Evolutionary conservation across 2,113 vertebrate species (phyloP).

Genomic region (Puntigrus tetrazona): DNA sequence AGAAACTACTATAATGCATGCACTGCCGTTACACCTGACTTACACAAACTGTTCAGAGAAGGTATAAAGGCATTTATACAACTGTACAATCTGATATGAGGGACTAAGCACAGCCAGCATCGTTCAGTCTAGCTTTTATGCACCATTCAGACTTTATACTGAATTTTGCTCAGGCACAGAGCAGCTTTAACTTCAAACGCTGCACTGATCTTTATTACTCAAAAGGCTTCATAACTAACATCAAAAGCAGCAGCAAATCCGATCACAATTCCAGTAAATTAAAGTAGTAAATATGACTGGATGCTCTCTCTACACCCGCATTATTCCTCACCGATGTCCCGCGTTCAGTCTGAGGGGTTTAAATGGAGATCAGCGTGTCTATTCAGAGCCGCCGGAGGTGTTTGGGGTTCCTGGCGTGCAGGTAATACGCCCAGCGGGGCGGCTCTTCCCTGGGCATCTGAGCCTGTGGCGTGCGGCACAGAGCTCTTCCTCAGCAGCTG

Average conservation of each 20-base stretch:
- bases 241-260: neutral
- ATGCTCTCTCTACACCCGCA: neutral
- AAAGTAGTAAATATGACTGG: neutral
- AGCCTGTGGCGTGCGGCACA: neutral
- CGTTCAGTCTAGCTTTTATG: no score
- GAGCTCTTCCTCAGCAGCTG: constrained; percentile 53
- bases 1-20: no score
- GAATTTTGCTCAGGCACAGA: no score
- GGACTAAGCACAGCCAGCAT: no score
- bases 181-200: no score
- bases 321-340: neutral
- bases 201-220: neutral
- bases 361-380: neutral
- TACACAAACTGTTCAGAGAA: no score
- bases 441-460: neutral
- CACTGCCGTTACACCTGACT: no score
- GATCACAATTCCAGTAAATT: neutral
- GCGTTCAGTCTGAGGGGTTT: neutral
- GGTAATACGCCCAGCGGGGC: constrained; percentile 36
- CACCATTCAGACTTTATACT: no score
- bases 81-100: no score
- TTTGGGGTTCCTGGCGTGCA: constrained; percentile 23
- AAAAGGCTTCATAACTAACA: neutral
- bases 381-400: neutral
- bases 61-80: no score